Conservation (phyloP, 2,113 vertebrate genomes). For the Phalacrocorax carbo region DNA sequence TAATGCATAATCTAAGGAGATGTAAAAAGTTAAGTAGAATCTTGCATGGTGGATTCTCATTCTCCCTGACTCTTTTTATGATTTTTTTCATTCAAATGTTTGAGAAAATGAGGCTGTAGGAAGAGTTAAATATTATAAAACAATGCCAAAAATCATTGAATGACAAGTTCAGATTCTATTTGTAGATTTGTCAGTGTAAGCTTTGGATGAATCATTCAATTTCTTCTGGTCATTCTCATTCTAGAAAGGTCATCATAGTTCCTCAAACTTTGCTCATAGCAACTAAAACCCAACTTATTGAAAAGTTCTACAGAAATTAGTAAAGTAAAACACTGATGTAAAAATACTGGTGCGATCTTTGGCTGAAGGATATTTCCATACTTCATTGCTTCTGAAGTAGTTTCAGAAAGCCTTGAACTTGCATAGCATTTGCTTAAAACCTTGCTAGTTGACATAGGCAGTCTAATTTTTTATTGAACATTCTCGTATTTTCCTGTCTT, state of each 20-base stretch:
- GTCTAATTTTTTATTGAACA: not conserved
- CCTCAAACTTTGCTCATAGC: not conserved
- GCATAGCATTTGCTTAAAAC: not conserved
- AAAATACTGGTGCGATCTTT: not conserved
- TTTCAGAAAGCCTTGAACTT: not conserved
- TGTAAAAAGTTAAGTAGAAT: not conserved
- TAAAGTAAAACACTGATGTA: not conserved
- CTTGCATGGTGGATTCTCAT: not conserved
- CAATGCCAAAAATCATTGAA: not conserved
- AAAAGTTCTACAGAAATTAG: not conserved
- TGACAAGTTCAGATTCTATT: not conserved
- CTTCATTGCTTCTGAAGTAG: not conserved
- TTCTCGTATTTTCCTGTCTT: not conserved
- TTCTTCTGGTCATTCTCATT: not conserved
- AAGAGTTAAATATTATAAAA: not conserved
- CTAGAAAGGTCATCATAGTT: not conserved
- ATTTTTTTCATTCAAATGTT: not conserved
- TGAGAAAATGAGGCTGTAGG: not conserved
- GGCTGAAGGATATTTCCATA: not conserved
- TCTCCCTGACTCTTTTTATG: not conserved
- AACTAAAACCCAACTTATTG: not conserved
- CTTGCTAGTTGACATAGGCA: not conserved
- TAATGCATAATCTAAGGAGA: not conserved
- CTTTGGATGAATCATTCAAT: not conserved
- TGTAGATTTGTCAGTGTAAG: not conserved